These are phyloP conservation scores for Gallinago paraguaiae DNA, from an alignment of 2,113 vertebrate genomes.

Conservation along the genomic window DNA sequence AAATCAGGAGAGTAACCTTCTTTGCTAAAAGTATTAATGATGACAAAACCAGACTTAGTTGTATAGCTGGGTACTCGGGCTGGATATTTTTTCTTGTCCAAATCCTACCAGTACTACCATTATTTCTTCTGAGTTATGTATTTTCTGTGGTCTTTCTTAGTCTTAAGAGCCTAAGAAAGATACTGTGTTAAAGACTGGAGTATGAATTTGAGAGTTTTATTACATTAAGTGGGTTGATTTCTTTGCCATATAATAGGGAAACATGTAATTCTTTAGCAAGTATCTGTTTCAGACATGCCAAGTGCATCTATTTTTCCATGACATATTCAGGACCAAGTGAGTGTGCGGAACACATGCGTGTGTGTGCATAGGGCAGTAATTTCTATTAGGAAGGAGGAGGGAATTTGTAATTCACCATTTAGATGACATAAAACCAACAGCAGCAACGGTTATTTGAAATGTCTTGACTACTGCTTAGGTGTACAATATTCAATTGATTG, in stretches of 20 bases:
- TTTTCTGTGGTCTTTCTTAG: neutral
- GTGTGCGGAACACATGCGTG: neutral
- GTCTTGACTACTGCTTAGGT: neutral
- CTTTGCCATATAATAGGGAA: neutral
- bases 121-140: neutral
- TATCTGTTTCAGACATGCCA: neutral
- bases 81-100: neutral
- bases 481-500: neutral
- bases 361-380: neutral
- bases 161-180: neutral
- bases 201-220: neutral
- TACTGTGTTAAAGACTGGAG: neutral
- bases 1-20: neutral
- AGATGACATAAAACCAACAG: neutral
- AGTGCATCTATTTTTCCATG: neutral
- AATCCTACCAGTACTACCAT: neutral
- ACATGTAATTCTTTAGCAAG: neutral
- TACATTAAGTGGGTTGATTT: neutral
- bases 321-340: neutral
- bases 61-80: neutral
- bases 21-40: neutral
- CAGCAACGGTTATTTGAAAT: neutral
- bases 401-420: neutral
- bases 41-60: neutral
- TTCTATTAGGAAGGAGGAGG: neutral